Conservation (phyloP, 2,113 vertebrate species). For the Mirounga angustirostris region DNA sequence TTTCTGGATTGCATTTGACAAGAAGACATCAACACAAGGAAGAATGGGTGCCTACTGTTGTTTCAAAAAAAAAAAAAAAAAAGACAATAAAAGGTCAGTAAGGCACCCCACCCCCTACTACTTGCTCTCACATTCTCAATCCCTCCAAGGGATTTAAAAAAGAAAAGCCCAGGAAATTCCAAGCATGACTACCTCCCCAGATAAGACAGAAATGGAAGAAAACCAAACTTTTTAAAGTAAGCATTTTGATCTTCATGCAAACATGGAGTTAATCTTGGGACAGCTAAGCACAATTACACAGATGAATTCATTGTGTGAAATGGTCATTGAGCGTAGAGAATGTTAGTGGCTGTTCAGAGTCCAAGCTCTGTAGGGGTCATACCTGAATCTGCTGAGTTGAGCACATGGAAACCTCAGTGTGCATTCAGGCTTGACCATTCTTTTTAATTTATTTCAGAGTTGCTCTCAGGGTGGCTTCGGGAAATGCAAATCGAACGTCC, state of each 20-base stretch:
- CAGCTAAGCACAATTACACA: conserved; percentile 85
- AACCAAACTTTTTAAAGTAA: conserved; percentile 75
- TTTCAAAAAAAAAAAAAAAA: background rate
- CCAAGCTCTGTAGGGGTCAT: conserved; percentile 76
- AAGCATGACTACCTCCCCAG: conserved; percentile 69
- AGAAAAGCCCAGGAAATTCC: conserved; percentile 79
- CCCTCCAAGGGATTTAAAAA: conserved; percentile 52
- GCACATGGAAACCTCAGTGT: conserved; percentile 72
- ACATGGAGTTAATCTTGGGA: conserved; percentile 83
- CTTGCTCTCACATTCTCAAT: background rate
- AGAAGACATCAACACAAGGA: background rate
- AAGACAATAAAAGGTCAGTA: conserved; percentile 21
- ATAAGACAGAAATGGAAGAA: conserved; percentile 76
- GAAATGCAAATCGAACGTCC: conserved; percentile 62
- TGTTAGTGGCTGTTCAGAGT: conserved; percentile 84
- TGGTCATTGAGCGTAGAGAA: conserved; percentile 90
- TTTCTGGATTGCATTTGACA: background rate
- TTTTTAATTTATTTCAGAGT: conserved; percentile 61
- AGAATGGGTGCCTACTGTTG: background rate
- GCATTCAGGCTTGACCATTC: conserved; percentile 76
- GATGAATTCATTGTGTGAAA: conserved; percentile 91
- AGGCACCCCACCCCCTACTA: background rate
- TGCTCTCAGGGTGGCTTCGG: conserved; percentile 56
- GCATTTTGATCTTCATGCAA: conserved; percentile 83
- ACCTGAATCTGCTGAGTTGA: conserved; percentile 83